phyloP scores from a whole-genome alignment of 2,113 vertebrate genomes.

The Salminus brasiliensis region DNA sequence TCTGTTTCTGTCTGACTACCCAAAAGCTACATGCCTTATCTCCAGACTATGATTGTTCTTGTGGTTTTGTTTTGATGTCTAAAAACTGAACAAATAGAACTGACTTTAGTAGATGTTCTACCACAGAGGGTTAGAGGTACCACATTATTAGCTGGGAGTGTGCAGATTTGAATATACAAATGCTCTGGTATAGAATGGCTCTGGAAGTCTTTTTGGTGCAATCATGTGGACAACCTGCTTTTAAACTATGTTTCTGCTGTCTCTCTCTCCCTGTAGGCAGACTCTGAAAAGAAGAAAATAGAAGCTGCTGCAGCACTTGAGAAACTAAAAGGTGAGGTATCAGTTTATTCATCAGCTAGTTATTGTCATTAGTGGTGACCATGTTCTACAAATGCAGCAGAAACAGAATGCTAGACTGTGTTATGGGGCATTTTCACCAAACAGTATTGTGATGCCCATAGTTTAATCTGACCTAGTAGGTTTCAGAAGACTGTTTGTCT shows the following conservation, averaged over 20 bases:
- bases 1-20: too few relatives aligned
- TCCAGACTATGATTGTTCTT: too few relatives aligned
- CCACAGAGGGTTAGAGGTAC: neutral
- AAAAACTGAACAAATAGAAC: neutral
- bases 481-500: too few relatives aligned
- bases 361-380: neutral
- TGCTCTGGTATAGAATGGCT: neutral
- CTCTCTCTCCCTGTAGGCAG: constrained; percentile 47
- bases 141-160: neutral
- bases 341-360: neutral
- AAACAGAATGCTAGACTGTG: too few relatives aligned
- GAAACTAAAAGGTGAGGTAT: constrained; percentile 61
- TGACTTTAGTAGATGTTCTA: neutral
- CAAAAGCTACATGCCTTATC: too few relatives aligned
- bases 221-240: neutral
- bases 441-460: too few relatives aligned
- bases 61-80: neutral
- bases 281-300: constrained; percentile 21
- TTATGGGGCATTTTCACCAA: too few relatives aligned
- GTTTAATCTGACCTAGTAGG: too few relatives aligned
- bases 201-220: neutral
- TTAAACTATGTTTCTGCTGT: neutral
- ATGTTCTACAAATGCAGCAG: neutral
- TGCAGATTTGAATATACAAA: neutral
- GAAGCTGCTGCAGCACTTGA: neutral